Percentiles rank a stretch among this genome's conserved stretches.
These are phyloP conservation scores for Gambelia wislizenii DNA, from an alignment of 2,797 vertebrate species.

Conservation along the genomic window DNA sequence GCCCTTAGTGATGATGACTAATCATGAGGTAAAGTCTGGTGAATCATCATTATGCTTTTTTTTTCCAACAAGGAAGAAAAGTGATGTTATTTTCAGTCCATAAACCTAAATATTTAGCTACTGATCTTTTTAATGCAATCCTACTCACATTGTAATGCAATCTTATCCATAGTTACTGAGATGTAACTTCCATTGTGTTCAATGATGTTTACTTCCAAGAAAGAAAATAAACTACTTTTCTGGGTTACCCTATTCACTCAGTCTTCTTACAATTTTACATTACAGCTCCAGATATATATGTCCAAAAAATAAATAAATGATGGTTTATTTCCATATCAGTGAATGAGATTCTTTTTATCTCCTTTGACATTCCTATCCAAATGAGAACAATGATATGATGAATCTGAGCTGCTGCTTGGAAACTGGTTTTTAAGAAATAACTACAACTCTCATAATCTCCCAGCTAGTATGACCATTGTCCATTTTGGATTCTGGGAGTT, in stretches of 20 bases:
- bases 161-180: not conserved
- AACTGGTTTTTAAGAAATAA: too few species aligned
- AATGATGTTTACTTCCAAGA: not conserved
- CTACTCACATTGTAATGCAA: not conserved
- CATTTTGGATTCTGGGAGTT: too few species aligned
- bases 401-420: too few species aligned
- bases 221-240: not conserved
- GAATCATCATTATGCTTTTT: not conserved
- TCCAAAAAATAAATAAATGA: not conserved
- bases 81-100: not conserved
- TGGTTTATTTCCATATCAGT: too few species aligned
- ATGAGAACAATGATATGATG: too few species aligned
- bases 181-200: not conserved
- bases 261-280: not conserved
- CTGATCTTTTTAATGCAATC: not conserved
- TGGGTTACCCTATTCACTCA: not conserved
- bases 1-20: not conserved
- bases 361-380: too few species aligned
- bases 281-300: not conserved
- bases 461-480: too few species aligned
- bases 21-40: not conserved
- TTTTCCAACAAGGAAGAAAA: not conserved
- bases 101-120: not conserved
- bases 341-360: too few species aligned
- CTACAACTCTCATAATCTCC: too few species aligned